Conservation (phyloP, 2,888 invertebrate genomes). For the Drosophila nr. fundita region DNA sequence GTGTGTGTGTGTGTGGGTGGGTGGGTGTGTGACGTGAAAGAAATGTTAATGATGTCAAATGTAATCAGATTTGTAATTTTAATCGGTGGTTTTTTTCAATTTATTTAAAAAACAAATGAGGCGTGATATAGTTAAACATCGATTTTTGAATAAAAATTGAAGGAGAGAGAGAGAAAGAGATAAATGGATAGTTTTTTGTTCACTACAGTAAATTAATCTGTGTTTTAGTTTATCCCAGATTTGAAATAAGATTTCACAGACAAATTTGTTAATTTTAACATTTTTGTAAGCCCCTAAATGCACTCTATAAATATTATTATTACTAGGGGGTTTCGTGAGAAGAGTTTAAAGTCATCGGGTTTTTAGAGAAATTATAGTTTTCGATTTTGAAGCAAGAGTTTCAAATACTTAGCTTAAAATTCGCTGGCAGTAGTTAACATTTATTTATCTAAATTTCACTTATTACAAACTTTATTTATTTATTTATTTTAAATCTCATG, state of each 20-base stretch:
- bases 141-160: not conserved
- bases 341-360: not conserved
- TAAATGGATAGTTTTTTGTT: not conserved
- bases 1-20: conserved; percentile 8
- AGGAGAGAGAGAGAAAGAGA: not conserved
- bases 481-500: not conserved
- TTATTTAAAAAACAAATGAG: conserved; percentile 32
- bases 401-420: not conserved
- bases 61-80: conserved; percentile 43
- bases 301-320: not conserved
- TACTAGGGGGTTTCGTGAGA: not conserved
- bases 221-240: not conserved
- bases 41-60: conserved; percentile 47
- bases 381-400: not conserved
- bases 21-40: conserved; percentile 19
- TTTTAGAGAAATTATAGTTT: not conserved
- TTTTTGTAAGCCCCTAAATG: not conserved
- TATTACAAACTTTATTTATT: not conserved
- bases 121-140: not conserved
- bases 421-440: not conserved
- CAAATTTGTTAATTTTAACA: not conserved
- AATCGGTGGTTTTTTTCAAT: conserved; percentile 14
- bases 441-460: no score
- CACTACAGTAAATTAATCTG: not conserved
- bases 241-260: not conserved